These are phyloP conservation scores for Sarcophilus harrisii DNA, from an alignment of 2,797 vertebrate genomes.

Conservation along the genomic window DNA sequence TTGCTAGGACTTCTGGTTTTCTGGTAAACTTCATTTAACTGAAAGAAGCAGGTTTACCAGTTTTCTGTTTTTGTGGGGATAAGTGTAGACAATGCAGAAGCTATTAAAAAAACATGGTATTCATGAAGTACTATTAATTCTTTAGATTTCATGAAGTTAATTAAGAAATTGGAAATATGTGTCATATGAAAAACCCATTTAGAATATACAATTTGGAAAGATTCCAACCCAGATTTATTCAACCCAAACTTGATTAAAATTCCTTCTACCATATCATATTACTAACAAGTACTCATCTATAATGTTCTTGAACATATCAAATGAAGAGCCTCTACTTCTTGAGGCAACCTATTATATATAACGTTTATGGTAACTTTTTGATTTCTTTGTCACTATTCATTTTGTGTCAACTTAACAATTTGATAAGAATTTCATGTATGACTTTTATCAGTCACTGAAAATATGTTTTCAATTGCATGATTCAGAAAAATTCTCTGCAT, in stretches of 20 bases:
- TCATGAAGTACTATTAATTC: not conserved
- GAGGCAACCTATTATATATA: too few relatives aligned
- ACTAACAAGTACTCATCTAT: not conserved
- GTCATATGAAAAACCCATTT: not conserved
- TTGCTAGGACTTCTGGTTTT: not conserved
- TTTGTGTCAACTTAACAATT: not conserved
- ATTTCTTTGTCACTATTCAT: not conserved
- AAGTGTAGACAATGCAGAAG: not conserved
- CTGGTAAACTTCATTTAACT: not conserved
- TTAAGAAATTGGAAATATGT: not conserved
- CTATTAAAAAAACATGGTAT: not conserved
- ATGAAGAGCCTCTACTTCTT: not conserved
- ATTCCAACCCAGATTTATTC: not conserved
- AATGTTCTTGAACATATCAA: not conserved
- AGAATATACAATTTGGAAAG: not conserved
- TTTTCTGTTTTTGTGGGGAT: not conserved
- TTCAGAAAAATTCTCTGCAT: not conserved
- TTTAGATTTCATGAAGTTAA: not conserved
- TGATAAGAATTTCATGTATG: not conserved
- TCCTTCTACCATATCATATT: not conserved
- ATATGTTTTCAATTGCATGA: not conserved
- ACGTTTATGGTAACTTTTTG: not conserved
- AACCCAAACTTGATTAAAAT: not conserved
- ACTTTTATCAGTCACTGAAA: not conserved
- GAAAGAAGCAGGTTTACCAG: not conserved